A percentile compares a stretch with the other conserved stretches of the same genome.
Evolutionary conservation across 2,888 invertebrate species (phyloP).

Genomic region (Macrophya alboannulata): DNA sequence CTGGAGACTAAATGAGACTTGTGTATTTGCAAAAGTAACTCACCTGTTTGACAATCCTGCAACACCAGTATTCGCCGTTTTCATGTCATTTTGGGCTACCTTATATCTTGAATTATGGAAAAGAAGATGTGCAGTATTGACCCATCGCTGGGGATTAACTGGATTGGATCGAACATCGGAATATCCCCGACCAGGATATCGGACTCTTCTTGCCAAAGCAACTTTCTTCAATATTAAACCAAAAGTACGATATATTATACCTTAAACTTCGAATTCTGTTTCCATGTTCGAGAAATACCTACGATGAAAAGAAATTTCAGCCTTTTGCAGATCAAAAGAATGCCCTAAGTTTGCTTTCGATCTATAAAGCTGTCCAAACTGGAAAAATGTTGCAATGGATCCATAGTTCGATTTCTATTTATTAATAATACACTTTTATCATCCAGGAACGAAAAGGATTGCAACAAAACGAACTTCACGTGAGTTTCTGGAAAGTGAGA

Average conservation of each 20-base stretch:
- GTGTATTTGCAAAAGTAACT: conserved; percentile 87
- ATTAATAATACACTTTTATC: background rate
- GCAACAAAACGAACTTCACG: conserved; percentile 85
- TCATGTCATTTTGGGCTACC: conserved; percentile 93
- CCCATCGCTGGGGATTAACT: conserved; percentile 92
- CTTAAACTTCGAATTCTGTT: background rate
- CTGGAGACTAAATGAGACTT: conserved; percentile 88
- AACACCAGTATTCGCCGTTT: conserved; percentile 89
- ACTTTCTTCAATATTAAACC: conserved; percentile 89
- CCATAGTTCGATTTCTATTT: background rate
- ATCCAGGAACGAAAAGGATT: conserved; percentile 78
- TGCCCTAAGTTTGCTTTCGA: background rate
- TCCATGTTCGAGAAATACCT: background rate
- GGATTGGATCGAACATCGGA: conserved; percentile 89
- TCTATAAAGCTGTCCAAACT: background rate
- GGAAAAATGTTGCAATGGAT: background rate
- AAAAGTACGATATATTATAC: conserved; percentile 68
- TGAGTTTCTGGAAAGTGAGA: conserved; percentile 90
- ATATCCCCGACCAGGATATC: conserved; percentile 90
- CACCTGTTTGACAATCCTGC: conserved; percentile 92
- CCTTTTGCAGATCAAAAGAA: too few species aligned
- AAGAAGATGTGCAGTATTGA: conserved; percentile 88
- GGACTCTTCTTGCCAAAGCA: conserved; percentile 87
- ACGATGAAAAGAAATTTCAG: too few species aligned
- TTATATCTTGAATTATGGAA: conserved; percentile 93